phyloP scores from a whole-genome alignment of 2,888 invertebrate genomes.

The Pristionchus mayeri region DNA sequence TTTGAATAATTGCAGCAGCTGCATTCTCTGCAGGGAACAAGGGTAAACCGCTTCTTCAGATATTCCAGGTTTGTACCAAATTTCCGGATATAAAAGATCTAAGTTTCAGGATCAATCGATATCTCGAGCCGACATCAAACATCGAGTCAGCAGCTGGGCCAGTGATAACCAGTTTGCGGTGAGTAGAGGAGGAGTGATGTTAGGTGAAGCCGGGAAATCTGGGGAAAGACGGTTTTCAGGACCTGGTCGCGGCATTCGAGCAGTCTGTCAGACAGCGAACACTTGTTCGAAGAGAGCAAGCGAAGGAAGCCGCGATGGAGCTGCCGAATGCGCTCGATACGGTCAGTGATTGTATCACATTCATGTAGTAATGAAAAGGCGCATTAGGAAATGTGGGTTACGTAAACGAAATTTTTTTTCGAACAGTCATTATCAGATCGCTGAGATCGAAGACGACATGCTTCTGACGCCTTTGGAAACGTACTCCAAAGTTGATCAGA shows the following conservation, averaged over 20 bases:
- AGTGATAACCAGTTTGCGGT: conserved; percentile 22
- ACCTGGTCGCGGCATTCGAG: not conserved
- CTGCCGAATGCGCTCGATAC: conserved; percentile 3
- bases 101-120: not conserved
- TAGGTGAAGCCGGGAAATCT: not conserved
- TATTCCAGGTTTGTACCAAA: not conserved
- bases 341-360: not conserved
- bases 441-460: conserved; percentile 18
- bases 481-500: not conserved
- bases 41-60: not conserved
- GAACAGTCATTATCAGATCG: not conserved
- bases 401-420: too few relatives aligned
- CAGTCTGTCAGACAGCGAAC: not conserved
- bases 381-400: too few relatives aligned
- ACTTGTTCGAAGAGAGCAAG: conserved; percentile 23
- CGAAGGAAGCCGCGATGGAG: not conserved
- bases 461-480: conserved; percentile 36
- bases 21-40: not conserved
- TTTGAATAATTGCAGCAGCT: not conserved
- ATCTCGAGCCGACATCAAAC: conserved; percentile 17
- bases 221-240: not conserved
- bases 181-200: not conserved
- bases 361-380: too few relatives aligned
- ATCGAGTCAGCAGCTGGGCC: conserved; percentile 27
- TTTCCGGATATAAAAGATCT: not conserved